Conservation (phyloP, 64 coral and sea anemone species). For the Dendrophyllia cribrosa region DNA sequence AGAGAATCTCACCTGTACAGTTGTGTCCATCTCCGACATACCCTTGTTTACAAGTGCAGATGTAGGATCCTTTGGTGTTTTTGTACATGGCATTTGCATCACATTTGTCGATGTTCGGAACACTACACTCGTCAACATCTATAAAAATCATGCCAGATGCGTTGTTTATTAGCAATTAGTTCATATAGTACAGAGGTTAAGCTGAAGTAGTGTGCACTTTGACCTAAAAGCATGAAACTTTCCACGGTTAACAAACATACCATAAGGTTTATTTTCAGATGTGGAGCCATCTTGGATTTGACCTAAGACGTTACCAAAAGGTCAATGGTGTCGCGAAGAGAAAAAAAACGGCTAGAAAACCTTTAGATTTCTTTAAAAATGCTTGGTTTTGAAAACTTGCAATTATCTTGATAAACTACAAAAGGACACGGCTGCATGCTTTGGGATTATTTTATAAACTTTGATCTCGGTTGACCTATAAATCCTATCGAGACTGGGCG, state of each 20-base stretch:
- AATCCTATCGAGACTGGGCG: not conserved
- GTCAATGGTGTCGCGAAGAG: not conserved
- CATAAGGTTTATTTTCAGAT: slow-evolving; percentile 42
- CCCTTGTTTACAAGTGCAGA: no score
- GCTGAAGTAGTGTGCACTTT: slow-evolving; percentile 19
- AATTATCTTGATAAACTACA: not conserved
- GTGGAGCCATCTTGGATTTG: slow-evolving; percentile 32
- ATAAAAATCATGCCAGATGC: no score
- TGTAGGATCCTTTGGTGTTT: no score
- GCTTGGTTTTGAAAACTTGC: not conserved
- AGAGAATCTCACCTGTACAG: no score
- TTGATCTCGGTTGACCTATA: not conserved
- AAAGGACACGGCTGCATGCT: not conserved
- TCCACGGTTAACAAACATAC: slow-evolving; percentile 21
- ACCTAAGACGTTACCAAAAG: slow-evolving; percentile 36
- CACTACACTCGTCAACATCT: no score
- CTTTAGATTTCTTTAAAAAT: not conserved
- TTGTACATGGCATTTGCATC: no score
- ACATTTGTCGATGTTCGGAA: no score
- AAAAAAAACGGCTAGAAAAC: not conserved
- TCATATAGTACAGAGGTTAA: no score
- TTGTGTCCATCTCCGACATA: no score
- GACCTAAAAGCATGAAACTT: slow-evolving; percentile 61
- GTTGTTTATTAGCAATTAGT: no score
- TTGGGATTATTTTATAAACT: not conserved